Conservation (phyloP, 1,140 invertebrate species). For the Saccostrea glomerata region DNA sequence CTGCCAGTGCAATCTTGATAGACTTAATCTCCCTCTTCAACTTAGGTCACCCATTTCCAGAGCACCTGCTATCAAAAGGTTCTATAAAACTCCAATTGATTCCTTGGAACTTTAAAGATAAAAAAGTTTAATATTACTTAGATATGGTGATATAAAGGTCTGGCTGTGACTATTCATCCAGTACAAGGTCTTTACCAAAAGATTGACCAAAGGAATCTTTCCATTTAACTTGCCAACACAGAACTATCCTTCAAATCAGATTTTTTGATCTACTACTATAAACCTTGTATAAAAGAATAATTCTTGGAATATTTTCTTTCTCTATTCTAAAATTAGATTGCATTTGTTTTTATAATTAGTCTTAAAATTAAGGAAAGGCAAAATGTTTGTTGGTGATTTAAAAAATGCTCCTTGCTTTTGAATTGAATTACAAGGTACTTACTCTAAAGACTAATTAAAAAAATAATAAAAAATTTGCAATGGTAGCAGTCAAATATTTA, state of each 20-base stretch:
- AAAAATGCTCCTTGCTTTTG: not conserved
- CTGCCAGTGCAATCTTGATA: not conserved
- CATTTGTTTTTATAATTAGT: not conserved
- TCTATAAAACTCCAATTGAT: conserved; percentile 37
- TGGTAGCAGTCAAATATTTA: too few species aligned
- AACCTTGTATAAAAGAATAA: not conserved
- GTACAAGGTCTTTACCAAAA: conserved; percentile 15
- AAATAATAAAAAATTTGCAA: too few species aligned
- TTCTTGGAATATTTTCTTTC: conserved; percentile 11
- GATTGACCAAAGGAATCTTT: conserved; percentile 8
- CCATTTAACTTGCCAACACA: not conserved
- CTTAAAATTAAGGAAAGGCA: not conserved
- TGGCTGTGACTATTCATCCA: not conserved
- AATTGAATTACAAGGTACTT: too few species aligned
- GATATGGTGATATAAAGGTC: conserved; percentile 28
- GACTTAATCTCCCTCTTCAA: conserved; percentile 19
- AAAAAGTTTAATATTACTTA: conserved; percentile 36
- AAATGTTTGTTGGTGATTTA: not conserved
- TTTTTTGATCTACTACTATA: not conserved
- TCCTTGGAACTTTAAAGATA: conserved; percentile 32
- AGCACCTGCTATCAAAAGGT: not conserved
- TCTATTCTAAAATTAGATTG: not conserved
- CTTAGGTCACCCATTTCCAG: not conserved
- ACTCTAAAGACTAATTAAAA: too few species aligned
- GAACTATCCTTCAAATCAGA: not conserved